Percentiles rank a stretch among this genome's conserved stretches.
These are phyloP conservation scores for Petroica traversi DNA, from an alignment of 2,113 vertebrate species.

Conservation along the genomic window DNA sequence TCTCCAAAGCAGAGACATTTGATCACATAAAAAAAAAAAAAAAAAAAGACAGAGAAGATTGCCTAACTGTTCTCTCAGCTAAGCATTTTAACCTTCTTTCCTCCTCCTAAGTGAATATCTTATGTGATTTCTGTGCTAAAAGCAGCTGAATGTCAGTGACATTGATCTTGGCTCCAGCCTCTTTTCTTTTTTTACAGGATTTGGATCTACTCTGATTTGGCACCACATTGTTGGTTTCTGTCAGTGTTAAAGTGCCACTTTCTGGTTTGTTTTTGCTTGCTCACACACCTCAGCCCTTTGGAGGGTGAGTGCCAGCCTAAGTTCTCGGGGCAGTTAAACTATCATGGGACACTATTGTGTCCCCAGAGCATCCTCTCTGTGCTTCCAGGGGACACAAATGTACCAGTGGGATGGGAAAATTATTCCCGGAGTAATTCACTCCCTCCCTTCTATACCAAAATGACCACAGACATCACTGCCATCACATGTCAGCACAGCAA, in stretches of 20 bases:
- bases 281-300: not conserved
- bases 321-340: not conserved
- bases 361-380: not conserved
- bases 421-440: not conserved
- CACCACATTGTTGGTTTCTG: not conserved
- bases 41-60: not conserved
- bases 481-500: too few relatives aligned
- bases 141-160: not conserved
- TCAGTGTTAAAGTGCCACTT: not conserved
- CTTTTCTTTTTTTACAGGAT: not conserved
- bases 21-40: not conserved
- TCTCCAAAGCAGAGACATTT: not conserved
- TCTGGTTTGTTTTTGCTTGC: not conserved
- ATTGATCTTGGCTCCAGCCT: not conserved
- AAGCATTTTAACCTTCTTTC: constrained; percentile 10
- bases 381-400: not conserved
- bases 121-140: not conserved
- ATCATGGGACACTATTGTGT: rapidly evolving
- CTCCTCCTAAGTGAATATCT: not conserved
- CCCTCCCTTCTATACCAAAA: not conserved
- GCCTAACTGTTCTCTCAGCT: not conserved
- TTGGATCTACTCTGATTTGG: not conserved
- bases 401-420: not conserved
- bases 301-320: not conserved
- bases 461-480: not conserved